Percentiles rank a stretch among this genome's conserved stretches.
Conservation (phyloP, 2,888 invertebrate genomes). For the Microplitis deprimator region DNA sequence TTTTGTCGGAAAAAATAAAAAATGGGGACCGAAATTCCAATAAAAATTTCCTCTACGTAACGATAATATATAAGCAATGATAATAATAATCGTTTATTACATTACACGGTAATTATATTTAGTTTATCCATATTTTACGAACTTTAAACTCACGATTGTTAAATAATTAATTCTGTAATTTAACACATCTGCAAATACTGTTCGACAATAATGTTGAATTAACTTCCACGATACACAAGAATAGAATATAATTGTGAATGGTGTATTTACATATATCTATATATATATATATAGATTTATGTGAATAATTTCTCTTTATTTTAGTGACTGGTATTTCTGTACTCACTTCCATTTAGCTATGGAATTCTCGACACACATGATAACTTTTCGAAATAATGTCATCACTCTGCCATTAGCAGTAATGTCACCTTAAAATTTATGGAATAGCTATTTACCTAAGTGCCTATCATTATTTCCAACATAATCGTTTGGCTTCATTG, state of each 20-base stretch:
- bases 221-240: constrained; percentile 12
- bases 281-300: neutral
- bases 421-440: neutral
- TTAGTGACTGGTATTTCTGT: neutral
- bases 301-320: neutral
- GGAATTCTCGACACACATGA: neutral
- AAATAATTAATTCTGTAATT: neutral
- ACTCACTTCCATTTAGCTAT: neutral
- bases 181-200: neutral
- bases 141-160: neutral
- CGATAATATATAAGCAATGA: neutral
- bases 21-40: too few relatives aligned
- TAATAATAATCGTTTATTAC: neutral
- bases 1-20: too few relatives aligned
- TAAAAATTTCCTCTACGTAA: too few relatives aligned
- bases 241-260: constrained; percentile 10
- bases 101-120: neutral
- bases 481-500: too few relatives aligned
- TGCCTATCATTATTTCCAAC: neutral
- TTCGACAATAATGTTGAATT: neutral
- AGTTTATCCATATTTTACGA: neutral
- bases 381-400: neutral
- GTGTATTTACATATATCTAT: neutral
- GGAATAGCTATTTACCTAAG: neutral
- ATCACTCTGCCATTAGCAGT: neutral